phyloP scores from a whole-genome alignment of 2,888 invertebrate species.

The Dynastes hyllus region DNA sequence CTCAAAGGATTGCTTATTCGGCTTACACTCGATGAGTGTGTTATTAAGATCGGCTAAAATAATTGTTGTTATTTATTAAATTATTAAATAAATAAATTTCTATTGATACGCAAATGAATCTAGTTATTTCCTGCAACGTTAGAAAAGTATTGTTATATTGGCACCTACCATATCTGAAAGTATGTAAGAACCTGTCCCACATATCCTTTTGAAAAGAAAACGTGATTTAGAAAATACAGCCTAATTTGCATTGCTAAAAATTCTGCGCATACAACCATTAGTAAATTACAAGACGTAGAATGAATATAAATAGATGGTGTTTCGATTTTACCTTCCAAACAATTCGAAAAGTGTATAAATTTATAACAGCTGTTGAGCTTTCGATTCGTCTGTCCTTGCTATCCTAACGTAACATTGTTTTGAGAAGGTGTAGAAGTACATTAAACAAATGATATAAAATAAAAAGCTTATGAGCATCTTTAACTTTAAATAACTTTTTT shows the following conservation, averaged over 20 bases:
- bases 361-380: background rate
- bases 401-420: too few species aligned
- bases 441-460: too few species aligned
- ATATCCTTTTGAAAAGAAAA: conserved; percentile 19
- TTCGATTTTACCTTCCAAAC: background rate
- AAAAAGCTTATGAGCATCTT: too few species aligned
- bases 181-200: background rate
- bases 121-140: background rate
- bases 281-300: background rate
- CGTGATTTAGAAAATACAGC: conserved; percentile 13
- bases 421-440: too few species aligned
- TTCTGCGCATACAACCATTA: conserved; percentile 2
- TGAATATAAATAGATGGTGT: conserved; percentile 2
- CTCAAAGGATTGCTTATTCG: conserved; percentile 84
- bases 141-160: too few species aligned
- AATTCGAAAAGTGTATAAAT: background rate
- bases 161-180: background rate
- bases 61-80: conserved; percentile 38
- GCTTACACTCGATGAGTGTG: conserved; percentile 71
- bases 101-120: background rate
- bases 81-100: conserved; percentile 27
- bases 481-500: too few species aligned
- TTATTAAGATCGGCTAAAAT: background rate
- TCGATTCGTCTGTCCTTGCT: too few species aligned
- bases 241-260: conserved; percentile 8